Conservation (phyloP, 2,888 invertebrate species). For the Drosophila buzzatii region DNA sequence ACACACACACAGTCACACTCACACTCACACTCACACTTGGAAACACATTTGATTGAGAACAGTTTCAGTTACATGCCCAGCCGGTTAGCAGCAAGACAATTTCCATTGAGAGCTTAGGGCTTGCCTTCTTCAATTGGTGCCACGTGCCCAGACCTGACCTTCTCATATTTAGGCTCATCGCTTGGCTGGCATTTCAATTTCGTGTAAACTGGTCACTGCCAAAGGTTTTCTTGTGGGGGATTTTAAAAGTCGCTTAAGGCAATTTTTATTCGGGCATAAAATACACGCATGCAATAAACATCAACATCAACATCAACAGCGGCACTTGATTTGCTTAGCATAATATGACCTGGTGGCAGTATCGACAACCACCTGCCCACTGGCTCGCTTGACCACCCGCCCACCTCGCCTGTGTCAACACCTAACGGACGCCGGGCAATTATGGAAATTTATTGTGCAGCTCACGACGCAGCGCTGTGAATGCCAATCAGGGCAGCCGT, state of each 20-base stretch:
- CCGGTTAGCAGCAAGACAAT: slow-evolving; percentile 33
- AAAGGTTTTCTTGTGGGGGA: slow-evolving; percentile 27
- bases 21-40: not conserved
- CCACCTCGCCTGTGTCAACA: slow-evolving; percentile 32
- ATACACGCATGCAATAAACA: slow-evolving; percentile 64
- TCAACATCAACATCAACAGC: slow-evolving; percentile 60
- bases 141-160: slow-evolving; percentile 52
- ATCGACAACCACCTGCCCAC: not conserved
- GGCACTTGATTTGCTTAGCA: slow-evolving; percentile 67
- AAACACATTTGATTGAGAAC: slow-evolving; percentile 29
- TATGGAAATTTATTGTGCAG: slow-evolving; percentile 78
- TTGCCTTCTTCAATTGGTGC: slow-evolving; percentile 33
- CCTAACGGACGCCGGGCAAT: slow-evolving; percentile 71
- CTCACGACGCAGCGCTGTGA: slow-evolving; percentile 56
- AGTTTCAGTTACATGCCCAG: slow-evolving; percentile 43
- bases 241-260: slow-evolving; percentile 39
- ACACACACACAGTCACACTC: slow-evolving; percentile 1
- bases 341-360: slow-evolving; percentile 24
- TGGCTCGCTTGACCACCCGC: not conserved
- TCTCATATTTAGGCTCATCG: slow-evolving; percentile 30
- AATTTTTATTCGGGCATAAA: slow-evolving; percentile 66
- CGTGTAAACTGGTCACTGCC: slow-evolving; percentile 46
- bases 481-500: slow-evolving; percentile 67
- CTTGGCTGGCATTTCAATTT: slow-evolving; percentile 58
- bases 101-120: slow-evolving; percentile 42